These are phyloP conservation scores for Silurus aristotelis DNA, from an alignment of 2,797 vertebrate species.

Conservation along the genomic window DNA sequence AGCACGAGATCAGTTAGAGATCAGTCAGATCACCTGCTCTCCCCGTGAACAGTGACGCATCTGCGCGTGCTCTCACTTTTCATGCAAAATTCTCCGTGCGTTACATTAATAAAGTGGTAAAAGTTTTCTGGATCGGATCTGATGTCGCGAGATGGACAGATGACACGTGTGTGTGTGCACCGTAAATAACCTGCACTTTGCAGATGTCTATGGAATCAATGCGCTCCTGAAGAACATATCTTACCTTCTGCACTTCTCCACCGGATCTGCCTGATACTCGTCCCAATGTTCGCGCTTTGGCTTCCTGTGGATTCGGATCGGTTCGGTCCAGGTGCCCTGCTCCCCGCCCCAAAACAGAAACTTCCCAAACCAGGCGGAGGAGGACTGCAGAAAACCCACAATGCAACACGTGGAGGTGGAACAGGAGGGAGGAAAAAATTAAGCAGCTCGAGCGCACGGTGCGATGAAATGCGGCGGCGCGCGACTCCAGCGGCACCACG, in stretches of 20 bases:
- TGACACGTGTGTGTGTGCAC: neutral
- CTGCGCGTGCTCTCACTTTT: no score
- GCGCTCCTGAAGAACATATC: neutral
- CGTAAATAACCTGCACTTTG: no score
- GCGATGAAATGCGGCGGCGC: neutral
- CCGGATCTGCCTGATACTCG: neutral
- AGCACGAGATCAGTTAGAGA: no score
- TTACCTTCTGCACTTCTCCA: slow-evolving; percentile 13
- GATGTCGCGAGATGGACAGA: no score
- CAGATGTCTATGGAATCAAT: neutral
- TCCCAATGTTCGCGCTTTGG: no score
- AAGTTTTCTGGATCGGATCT: no score
- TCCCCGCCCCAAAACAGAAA: slow-evolving; percentile 5
- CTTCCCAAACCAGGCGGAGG: neutral
- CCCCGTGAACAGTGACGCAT: no score
- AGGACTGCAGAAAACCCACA: neutral
- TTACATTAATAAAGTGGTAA: no score
- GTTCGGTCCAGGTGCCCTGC: neutral
- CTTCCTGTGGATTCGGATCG: neutral
- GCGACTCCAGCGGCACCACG: slow-evolving; percentile 35
- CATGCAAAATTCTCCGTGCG: neutral
- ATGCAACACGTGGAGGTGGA: slow-evolving; percentile 33
- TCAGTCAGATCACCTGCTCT: neutral
- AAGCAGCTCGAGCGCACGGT: neutral
- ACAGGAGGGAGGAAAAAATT: neutral